Percentiles rank a stretch among this genome's conserved stretches.
Evolutionary conservation across 2,113 vertebrate genomes (phyloP).

Genomic region (Mugil cephalus): DNA sequence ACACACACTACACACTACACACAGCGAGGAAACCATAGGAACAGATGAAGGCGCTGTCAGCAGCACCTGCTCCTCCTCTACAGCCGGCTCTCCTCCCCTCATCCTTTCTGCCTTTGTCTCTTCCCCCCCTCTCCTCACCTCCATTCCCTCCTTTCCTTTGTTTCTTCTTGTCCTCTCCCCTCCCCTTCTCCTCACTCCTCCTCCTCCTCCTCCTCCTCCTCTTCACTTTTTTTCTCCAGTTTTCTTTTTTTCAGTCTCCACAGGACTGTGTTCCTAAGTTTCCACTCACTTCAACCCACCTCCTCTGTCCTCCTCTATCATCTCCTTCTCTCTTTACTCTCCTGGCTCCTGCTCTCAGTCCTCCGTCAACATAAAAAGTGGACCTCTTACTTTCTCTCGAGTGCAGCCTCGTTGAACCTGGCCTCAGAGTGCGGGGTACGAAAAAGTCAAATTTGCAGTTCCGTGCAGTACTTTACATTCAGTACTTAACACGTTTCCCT

Average conservation of each 20-base stretch:
- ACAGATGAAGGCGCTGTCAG: conserved; percentile 64
- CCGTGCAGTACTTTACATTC: conserved; percentile 1
- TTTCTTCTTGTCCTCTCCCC: not conserved
- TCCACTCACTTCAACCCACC: not conserved
- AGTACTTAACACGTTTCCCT: no score
- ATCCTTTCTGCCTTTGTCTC: conserved; percentile 19
- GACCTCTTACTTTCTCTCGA: no score
- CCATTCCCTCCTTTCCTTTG: not conserved
- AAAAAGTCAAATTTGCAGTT: no score
- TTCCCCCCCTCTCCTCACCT: not conserved
- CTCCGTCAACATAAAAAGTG: no score
- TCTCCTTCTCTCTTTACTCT: not conserved
- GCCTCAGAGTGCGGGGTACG: no score
- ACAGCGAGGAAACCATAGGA: conserved; percentile 48
- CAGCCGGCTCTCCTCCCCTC: conserved; percentile 17
- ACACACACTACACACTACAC: no score
- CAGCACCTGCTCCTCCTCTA: conserved; percentile 64
- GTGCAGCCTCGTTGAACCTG: no score
- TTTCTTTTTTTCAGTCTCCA: no score
- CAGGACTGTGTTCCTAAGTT: no score
- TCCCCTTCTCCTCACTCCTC: not conserved
- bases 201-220: no score
- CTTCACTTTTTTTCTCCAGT: no score
- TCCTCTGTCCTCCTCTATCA: not conserved
- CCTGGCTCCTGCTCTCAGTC: not conserved